Percentiles rank a stretch among this genome's conserved stretches.
Evolutionary conservation across 1,140 invertebrate species (phyloP).

Genomic region (Oryzaephilus surinamensis): DNA sequence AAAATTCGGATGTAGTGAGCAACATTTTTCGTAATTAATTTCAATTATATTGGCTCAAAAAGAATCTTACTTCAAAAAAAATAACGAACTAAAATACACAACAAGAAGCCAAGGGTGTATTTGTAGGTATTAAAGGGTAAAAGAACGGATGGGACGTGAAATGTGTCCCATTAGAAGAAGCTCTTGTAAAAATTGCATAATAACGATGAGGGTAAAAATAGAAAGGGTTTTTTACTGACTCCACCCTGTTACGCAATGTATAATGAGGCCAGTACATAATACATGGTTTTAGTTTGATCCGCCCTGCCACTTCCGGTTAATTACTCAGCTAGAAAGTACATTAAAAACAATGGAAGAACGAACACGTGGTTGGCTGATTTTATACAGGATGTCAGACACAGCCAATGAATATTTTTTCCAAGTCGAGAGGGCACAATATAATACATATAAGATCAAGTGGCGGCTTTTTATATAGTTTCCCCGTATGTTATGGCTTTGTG

Average conservation of each 20-base stretch:
- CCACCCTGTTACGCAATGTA: conserved; percentile 14
- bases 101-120: too few relatives aligned
- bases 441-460: conserved; percentile 10
- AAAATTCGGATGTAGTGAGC: too few relatives aligned
- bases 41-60: too few relatives aligned
- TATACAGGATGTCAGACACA: conserved; percentile 14
- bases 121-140: too few relatives aligned
- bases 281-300: conserved; percentile 11
- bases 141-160: too few relatives aligned
- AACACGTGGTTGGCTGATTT: conserved; percentile 17
- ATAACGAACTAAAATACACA: too few relatives aligned
- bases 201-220: conserved; percentile 2
- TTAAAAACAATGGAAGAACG: conserved; percentile 15
- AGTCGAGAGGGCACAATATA: too few relatives aligned
- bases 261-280: conserved; percentile 14
- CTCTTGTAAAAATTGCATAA: conserved; percentile 10
- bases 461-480: too few relatives aligned
- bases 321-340: conserved; percentile 15
- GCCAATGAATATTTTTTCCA: conserved; percentile 16
- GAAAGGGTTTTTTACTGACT: conserved; percentile 5
- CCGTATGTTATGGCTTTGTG: conserved; percentile 1
- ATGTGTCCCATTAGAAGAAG: conserved; percentile 2
- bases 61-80: too few relatives aligned
- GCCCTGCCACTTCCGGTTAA: conserved; percentile 22
- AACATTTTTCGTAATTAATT: too few relatives aligned